Evolutionary conservation across 2,797 vertebrate genomes (phyloP).

Genomic region (Xenentodon cancila): DNA sequence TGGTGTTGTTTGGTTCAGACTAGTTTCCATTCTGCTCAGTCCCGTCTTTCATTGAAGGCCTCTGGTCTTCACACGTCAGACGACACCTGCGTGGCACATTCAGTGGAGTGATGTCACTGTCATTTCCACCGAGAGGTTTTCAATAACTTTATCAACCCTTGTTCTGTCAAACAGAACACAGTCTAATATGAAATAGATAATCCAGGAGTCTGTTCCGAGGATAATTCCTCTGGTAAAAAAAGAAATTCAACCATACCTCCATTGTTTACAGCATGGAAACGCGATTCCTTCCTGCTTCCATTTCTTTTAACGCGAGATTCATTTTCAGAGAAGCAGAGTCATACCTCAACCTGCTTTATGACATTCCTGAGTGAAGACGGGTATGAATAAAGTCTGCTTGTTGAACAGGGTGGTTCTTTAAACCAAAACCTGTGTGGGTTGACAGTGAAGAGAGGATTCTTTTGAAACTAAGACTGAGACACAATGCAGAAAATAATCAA

Average conservation of each 20-base stretch:
- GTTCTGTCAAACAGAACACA: background rate
- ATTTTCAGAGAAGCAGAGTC: background rate
- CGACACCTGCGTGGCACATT: slow-evolving; percentile 57
- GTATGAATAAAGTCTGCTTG: background rate
- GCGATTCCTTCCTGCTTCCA: slow-evolving; percentile 18
- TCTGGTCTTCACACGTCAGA: slow-evolving; percentile 23
- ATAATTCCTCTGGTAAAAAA: background rate
- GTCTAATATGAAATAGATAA: background rate
- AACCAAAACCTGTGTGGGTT: no score
- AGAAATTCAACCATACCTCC: slow-evolving; percentile 32
- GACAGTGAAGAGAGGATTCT: no score
- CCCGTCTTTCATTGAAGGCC: background rate
- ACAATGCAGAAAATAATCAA: no score
- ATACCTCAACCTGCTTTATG: slow-evolving; percentile 51
- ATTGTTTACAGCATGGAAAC: background rate
- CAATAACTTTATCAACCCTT: background rate
- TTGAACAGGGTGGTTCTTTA: background rate
- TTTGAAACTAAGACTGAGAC: no score
- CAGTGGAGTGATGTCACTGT: slow-evolving; percentile 22
- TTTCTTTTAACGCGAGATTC: slow-evolving; percentile 3
- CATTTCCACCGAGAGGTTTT: slow-evolving; percentile 19
- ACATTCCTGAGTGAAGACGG: slow-evolving; percentile 70
- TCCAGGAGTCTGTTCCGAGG: background rate
- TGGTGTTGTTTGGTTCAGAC: slow-evolving; percentile 58
- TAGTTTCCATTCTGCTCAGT: slow-evolving; percentile 20